These are phyloP conservation scores for Sclerodermus sp. DNA, from an alignment of 2,888 invertebrate species.

Conservation along the genomic window DNA sequence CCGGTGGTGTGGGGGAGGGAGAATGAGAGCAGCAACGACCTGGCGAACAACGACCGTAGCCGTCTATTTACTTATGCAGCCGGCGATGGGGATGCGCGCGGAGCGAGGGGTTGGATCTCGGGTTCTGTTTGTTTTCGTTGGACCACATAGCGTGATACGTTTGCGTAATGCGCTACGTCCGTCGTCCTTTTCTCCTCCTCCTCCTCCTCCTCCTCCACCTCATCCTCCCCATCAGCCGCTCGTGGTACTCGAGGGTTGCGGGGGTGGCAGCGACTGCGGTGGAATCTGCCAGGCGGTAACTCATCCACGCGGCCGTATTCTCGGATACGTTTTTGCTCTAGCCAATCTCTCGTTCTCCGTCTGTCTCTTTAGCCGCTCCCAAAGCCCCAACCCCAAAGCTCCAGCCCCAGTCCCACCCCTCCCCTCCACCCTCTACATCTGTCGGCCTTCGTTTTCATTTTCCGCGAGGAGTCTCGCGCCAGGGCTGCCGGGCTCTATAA, in stretches of 20 bases:
- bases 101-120: constrained; percentile 35
- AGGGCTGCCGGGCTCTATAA: background rate
- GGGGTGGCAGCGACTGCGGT: constrained; percentile 29
- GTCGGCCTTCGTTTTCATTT: constrained; percentile 4
- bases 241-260: background rate
- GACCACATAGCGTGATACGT: constrained; percentile 57
- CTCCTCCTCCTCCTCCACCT: constrained; percentile 4
- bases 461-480: background rate
- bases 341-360: constrained; percentile 3
- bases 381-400: background rate
- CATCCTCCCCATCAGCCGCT: constrained; percentile 1
- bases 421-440: background rate
- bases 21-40: constrained; percentile 14
- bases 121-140: constrained; percentile 56
- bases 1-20: background rate
- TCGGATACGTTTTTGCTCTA: constrained; percentile 31
- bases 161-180: constrained; percentile 55
- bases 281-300: constrained; percentile 49
- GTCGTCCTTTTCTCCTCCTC: constrained; percentile 30
- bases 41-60: constrained; percentile 22
- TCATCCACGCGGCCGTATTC: constrained; percentile 43
- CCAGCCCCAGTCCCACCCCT: background rate
- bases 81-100: constrained; percentile 27
- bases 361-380: constrained; percentile 5
- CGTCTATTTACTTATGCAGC: constrained; percentile 49